Conservation (phyloP, 2,113 vertebrate species). For the Trinectes maculatus region DNA sequence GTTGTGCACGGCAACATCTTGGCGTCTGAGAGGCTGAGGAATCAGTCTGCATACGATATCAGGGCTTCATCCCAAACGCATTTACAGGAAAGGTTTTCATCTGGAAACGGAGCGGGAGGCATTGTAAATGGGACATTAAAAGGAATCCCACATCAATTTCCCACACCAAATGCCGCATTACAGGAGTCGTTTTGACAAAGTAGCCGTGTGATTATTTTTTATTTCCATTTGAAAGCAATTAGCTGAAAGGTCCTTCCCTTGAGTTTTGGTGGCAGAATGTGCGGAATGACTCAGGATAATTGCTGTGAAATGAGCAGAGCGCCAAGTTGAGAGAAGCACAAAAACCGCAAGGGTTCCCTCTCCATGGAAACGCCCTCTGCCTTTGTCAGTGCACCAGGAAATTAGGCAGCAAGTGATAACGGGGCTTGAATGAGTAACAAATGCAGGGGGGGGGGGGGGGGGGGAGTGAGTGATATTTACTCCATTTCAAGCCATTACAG, state of each 20-base stretch:
- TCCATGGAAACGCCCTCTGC: slow-evolving; percentile 77
- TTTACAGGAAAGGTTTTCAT: slow-evolving; percentile 53
- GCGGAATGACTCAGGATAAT: slow-evolving; percentile 78
- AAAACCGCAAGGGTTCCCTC: slow-evolving; percentile 71
- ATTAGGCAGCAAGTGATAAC: slow-evolving; percentile 76
- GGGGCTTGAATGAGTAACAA: slow-evolving; percentile 73
- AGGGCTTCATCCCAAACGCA: slow-evolving; percentile 45
- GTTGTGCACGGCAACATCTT: slow-evolving; percentile 5
- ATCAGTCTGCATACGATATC: slow-evolving; percentile 18
- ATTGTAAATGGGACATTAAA: slow-evolving; percentile 71
- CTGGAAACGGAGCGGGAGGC: slow-evolving; percentile 53
- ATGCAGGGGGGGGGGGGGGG: slow-evolving; percentile 56
- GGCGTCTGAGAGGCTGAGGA: slow-evolving; percentile 18
- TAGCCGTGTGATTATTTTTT: slow-evolving; percentile 77
- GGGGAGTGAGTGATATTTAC: slow-evolving; percentile 77
- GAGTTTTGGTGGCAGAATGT: slow-evolving; percentile 72
- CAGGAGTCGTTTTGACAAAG: slow-evolving; percentile 73
- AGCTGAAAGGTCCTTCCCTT: slow-evolving; percentile 72
- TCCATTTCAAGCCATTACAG: slow-evolving; percentile 78
- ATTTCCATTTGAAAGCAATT: slow-evolving; percentile 82
- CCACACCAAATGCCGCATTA: slow-evolving; percentile 63
- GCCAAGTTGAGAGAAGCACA: slow-evolving; percentile 69
- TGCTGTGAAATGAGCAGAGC: slow-evolving; percentile 80
- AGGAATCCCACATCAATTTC: slow-evolving; percentile 69
- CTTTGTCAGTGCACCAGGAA: slow-evolving; percentile 74